Base-by-base conservation (phyloP, 2,113 vertebrate genomes). In the Crotalus tigris region DNA sequence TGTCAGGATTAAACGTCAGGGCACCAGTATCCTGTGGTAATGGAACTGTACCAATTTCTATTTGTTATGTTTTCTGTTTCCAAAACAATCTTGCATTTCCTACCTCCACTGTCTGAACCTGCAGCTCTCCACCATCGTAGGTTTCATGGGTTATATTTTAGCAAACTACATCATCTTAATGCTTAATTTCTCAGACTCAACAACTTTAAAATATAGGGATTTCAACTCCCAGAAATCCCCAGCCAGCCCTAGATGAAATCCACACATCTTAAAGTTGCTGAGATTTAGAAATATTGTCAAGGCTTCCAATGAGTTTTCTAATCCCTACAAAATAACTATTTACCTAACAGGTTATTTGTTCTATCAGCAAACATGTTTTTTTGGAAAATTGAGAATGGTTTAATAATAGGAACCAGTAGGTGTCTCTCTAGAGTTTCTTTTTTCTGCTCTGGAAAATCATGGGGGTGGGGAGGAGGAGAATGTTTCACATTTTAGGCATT, bases 391-490 rank as follows among this genome's bases (percentile, higher is more conserved):
- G 17, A 54, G 21, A 39, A 21, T 94, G 92, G 13, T 5, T 59
- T 89, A 59, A 3, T 0, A 81, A 29, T 53, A 59, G 44, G 0
- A 61, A 59, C 95, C 97, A 94, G 94, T 24, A 55, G 97, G 93
- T 95, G 96, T 96, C 91, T 91, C 96, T 95, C 96, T 95, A 90
- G 5, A 88, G 95, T 90, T 33, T 39, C 1, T 64, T 92, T 87
- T 89, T 2, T 69, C 94, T 57, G 39, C 54, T 0, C 0, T 3
- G 0, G 46, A 26, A 54, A 33, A 1, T 0, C 1, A 8, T 1
- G 13, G 85, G 0, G 26, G 0, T 26, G 26, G 2, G 81, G 33
- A 81, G 1, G 26, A 0, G n/a, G 26, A 2, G 81, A 29, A 81
- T 51, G 1, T 0, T 1, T 15, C 0, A 10, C 0, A 75, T 23